Evolutionary conservation across 2,797 vertebrate genomes (phyloP).

Genomic region (Clamator glandarius): DNA sequence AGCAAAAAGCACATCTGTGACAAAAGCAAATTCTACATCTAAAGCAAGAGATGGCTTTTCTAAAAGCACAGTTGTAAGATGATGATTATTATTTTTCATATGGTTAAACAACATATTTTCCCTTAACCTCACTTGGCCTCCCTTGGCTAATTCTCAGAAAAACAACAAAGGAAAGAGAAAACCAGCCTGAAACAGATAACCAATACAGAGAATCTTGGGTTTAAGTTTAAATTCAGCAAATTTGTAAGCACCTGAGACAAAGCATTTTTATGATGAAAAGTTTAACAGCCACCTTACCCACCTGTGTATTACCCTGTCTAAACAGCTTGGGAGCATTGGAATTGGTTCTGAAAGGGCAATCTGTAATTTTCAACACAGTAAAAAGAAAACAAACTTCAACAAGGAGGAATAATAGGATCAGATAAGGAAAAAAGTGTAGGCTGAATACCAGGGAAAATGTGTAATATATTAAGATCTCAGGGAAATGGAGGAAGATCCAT

Average conservation of each 20-base stretch:
- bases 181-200: conserved; percentile 20
- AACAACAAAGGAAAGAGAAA: conserved; percentile 46
- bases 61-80: conserved; percentile 7
- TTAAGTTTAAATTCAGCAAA: background rate
- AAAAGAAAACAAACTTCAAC: conserved; percentile 35
- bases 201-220: background rate
- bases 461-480: conserved; percentile 54
- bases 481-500: conserved; percentile 18
- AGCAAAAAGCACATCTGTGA: conserved; percentile 7
- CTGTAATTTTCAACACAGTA: background rate
- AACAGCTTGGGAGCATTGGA: background rate
- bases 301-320: background rate
- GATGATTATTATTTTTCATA: conserved; percentile 54
- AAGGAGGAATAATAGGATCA: conserved; percentile 31
- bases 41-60: background rate
- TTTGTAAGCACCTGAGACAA: background rate
- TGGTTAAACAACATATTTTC: conserved; percentile 64
- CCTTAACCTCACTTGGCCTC: conserved; percentile 60
- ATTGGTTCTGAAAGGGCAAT: background rate
- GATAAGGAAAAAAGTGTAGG: conserved; percentile 53
- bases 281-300: background rate
- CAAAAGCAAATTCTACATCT: background rate
- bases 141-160: conserved; percentile 47
- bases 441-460: conserved; percentile 54
- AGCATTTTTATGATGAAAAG: background rate